Percentiles rank a stretch among this genome's conserved stretches.
Conservation (phyloP, 2,888 invertebrate genomes). For the Drosophila colorata region DNA sequence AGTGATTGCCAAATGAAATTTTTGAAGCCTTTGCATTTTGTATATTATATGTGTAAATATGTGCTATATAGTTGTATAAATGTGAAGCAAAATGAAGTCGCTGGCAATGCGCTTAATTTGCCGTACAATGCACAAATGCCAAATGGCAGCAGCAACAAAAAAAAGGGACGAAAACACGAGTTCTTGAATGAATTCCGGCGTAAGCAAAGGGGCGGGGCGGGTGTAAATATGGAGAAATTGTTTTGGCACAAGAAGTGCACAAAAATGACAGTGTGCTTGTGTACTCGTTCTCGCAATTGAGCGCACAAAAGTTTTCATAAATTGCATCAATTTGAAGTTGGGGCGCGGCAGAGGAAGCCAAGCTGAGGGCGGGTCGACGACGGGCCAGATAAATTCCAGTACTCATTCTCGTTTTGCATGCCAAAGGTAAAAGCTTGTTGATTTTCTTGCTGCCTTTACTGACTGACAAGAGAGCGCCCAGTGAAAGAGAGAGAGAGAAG, state of each 20-base stretch:
- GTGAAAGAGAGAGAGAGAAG: too few species aligned
- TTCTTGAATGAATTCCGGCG: constrained; percentile 39
- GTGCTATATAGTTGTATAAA: constrained; percentile 1
- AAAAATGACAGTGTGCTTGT: constrained; percentile 72
- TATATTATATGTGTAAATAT: background rate
- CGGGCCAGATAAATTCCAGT: constrained; percentile 11
- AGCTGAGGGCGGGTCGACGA: background rate
- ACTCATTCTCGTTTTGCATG: constrained; percentile 46
- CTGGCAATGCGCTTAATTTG: constrained; percentile 74
- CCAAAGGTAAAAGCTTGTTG: constrained; percentile 64
- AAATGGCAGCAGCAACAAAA: constrained; percentile 9
- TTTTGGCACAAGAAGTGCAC: constrained; percentile 74
- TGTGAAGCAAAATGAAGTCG: constrained; percentile 64
- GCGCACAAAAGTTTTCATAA: constrained; percentile 80
- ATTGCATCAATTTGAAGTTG: constrained; percentile 76
- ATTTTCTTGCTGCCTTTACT: constrained; percentile 49
- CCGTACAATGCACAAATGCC: constrained; percentile 62
- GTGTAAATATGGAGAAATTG: constrained; percentile 57
- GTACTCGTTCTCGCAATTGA: constrained; percentile 76
- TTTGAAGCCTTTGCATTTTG: constrained; percentile 8
- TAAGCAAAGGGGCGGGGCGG: constrained; percentile 19
- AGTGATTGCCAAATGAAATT: constrained; percentile 63
- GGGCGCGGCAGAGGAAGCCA: background rate
- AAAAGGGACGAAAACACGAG: constrained; percentile 5
- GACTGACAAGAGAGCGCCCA: constrained; percentile 8